Evolutionary conservation across 2,888 invertebrate genomes (phyloP).

Genomic region (Pilophorus perplexus): DNA sequence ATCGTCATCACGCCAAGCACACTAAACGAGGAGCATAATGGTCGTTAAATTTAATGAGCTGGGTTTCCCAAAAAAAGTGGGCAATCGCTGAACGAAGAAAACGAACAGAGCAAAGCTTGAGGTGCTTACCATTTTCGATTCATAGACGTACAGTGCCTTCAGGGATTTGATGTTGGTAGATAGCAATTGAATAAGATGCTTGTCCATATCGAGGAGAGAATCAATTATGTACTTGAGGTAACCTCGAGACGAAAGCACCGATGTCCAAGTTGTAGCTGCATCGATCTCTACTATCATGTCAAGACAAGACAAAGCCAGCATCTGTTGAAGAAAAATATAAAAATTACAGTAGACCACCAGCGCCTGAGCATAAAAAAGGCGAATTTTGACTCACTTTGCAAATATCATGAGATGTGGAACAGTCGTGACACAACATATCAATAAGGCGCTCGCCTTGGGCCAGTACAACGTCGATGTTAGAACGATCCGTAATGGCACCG

Average conservation of each 20-base stretch:
- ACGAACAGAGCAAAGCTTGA: no score
- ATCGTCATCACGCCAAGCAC: no score
- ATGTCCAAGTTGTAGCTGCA: slow-evolving; percentile 64
- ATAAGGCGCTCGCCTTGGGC: slow-evolving; percentile 78
- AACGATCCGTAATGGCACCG: slow-evolving; percentile 12
- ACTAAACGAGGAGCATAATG: no score
- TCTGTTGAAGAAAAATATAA: slow-evolving; percentile 52
- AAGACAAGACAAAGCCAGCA: slow-evolving; percentile 79
- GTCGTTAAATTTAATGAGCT: no score
- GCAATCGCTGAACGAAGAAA: no score
- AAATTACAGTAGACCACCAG: neutral
- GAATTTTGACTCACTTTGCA: slow-evolving; percentile 65
- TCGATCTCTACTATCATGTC: slow-evolving; percentile 75
- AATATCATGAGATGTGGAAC: slow-evolving; percentile 83
- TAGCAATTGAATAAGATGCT: slow-evolving; percentile 56
- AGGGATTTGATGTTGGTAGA: slow-evolving; percentile 62
- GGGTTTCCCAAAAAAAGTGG: no score
- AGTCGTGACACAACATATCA: slow-evolving; percentile 79
- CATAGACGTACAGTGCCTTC: slow-evolving; percentile 78
- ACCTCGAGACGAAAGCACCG: slow-evolving; percentile 60
- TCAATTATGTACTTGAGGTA: slow-evolving; percentile 82
- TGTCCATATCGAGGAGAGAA: slow-evolving; percentile 72
- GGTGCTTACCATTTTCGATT: slow-evolving; percentile 70
- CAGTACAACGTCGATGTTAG: slow-evolving; percentile 43
- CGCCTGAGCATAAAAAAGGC: no score